Evolutionary conservation across 2,113 vertebrate genomes (phyloP), one percentile per base, ranked within the genome.

Genomic region (Epinephelus fuscoguttatus): DNA sequence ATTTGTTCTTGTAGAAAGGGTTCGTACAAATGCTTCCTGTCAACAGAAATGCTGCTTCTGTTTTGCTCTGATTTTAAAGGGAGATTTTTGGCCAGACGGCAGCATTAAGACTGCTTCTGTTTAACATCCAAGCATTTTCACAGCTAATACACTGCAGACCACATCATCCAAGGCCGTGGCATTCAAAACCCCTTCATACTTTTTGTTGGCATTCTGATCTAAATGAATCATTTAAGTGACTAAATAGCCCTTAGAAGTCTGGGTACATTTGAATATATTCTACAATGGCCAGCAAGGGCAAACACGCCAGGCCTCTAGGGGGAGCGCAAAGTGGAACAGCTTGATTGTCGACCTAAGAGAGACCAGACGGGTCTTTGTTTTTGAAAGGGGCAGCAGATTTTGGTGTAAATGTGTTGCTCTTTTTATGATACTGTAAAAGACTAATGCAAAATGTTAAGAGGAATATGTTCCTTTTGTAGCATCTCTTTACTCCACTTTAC

Each of bases 1-100:
- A 91, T 88, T 84, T 82, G 73, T 87, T 79, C 71, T 81, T 57
- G 5, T 67, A 84, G 60, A 81, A 90, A 82, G 67, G 60, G 11
- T 62, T 75, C 57, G 56, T 82, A 27, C 63, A 88, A 90, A 82
- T 87, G 90, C 70, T 93, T 92, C 82, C 89, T 87, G 85, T 91
- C 86, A 85, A 87, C 76, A 84, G 66, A 81, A 74, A 76, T 62
- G 85, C 68, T 79, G 64, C 47, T 59, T 50, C 13, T 84, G 61
- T 67, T 75, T 80, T 56, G 62, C 59, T 61, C 10, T 50, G 47
- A 67, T 80, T 75, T 91, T 74, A 84, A 88, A 76, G 23, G 18
- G 37, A 25, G 59, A 75, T 76, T 80, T 75, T 59, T 59, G 18
- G 17, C 52, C 19, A 73, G 30, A 71, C 27, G 18, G 71, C 12